phyloP scores from a whole-genome alignment of 2,797 vertebrate species.

The Uromys caudimaculatus region DNA sequence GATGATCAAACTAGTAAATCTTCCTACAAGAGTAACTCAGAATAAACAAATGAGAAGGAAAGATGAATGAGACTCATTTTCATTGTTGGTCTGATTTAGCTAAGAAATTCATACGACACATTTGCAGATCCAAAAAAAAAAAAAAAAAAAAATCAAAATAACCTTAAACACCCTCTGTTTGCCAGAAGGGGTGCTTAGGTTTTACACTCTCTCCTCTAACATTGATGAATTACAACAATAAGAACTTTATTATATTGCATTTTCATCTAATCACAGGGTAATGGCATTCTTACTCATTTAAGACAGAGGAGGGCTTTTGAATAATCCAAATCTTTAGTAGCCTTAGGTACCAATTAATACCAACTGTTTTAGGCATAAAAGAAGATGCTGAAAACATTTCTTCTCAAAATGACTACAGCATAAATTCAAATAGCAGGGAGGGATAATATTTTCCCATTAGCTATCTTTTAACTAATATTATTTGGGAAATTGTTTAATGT shows the following conservation, averaged over 20 bases:
- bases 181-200: not conserved
- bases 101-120: not conserved
- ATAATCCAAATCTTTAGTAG: not conserved
- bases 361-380: not conserved
- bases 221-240: not conserved
- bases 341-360: not conserved
- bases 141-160: not conserved
- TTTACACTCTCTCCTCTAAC: not conserved
- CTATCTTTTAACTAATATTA: not conserved
- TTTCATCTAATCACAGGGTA: not conserved
- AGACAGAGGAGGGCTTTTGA: not conserved
- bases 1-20: not conserved
- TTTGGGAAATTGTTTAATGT: not conserved
- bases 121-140: not conserved
- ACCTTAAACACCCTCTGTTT: not conserved
- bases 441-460: not conserved
- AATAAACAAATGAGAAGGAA: not conserved
- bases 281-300: not conserved
- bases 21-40: not conserved
- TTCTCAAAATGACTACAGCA: not conserved
- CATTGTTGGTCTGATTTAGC: not conserved
- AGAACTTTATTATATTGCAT: not conserved
- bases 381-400: not conserved
- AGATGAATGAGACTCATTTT: not conserved
- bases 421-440: not conserved